Conservation (phyloP, 2,113 vertebrate genomes). For the Chionomys nivalis region DNA sequence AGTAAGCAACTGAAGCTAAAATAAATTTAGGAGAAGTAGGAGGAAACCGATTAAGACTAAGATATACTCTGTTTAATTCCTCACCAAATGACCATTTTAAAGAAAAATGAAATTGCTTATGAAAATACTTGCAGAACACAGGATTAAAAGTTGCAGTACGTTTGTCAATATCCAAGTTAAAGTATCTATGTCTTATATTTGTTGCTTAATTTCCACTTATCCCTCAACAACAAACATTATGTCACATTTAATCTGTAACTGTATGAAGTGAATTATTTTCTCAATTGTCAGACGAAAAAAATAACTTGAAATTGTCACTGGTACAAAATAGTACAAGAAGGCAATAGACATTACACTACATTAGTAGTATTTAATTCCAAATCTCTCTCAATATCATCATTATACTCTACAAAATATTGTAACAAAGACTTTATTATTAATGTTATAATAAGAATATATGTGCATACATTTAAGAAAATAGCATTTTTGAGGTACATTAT, state of each 20-base stretch:
- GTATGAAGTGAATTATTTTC: neutral
- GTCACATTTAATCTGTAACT: neutral
- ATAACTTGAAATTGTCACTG: neutral
- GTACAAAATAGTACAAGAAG: neutral
- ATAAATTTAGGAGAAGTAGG: neutral
- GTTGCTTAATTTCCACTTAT: neutral
- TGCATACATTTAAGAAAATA: neutral
- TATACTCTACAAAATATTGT: neutral
- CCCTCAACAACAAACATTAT: neutral
- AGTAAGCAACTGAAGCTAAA: neutral
- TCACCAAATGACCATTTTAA: neutral
- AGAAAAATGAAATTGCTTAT: neutral
- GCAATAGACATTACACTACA: neutral
- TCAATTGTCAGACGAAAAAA: neutral
- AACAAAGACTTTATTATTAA: neutral
- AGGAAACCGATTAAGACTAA: too few species aligned
- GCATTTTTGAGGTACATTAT: neutral
- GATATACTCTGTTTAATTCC: neutral
- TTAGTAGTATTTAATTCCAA: neutral
- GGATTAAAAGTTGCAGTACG: neutral
- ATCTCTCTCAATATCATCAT: neutral
- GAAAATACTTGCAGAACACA: neutral
- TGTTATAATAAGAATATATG: neutral
- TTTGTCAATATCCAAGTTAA: neutral
- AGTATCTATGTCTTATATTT: neutral